Base-by-base conservation (phyloP, 2,888 invertebrate species). In the Brachyptera putata region DNA sequence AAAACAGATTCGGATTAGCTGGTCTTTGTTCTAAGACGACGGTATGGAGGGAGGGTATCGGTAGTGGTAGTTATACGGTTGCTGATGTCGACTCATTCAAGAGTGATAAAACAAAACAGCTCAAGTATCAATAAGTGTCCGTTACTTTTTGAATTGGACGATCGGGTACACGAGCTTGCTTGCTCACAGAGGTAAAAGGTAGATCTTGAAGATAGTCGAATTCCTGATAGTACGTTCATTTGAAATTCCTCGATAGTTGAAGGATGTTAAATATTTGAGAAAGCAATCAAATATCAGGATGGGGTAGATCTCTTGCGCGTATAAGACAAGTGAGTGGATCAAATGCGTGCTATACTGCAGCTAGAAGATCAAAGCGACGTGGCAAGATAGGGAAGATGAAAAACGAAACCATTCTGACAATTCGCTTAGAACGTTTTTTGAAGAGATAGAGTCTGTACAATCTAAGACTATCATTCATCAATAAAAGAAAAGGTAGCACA, bases 241-340 rank as follows among this genome's bases (percentile, higher is more conserved):
- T 13, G 21, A n/a, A 21, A 46, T 46, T 46, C 46, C 46, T 18
- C 46, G 21, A 46, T 46, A 46, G 46, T 46, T n/a, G 46, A 46
- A 21, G 46, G 46, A 46, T 46, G 46, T 46, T 46, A 46, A 46
- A 46, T 46, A 46, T 46, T 46, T 46, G 21, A 46, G 46, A 46
- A 46, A 39, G n/a, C 39, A 39, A 39, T 39, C 5, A 39, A 39
- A 39, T 4, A 4, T 39, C 13, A 14, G n/a, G n/a, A n/a, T n/a
- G n/a, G n/a, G n/a, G n/a, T n/a, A n/a, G n/a, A n/a, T n/a, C n/a
- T 9, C n/a, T 4, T 14, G 39, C 5, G 16, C 13, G 39, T 5
- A 39, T 4, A n/a, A 39, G 39, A 39, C 39, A 39, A 39, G 39
- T 11, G 30, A 39, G 39, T 39, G 5, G 39, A 14, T 14, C 39